Base-by-base conservation (phyloP, 1,140 invertebrate genomes). In the Potamilus streckersoni region DNA sequence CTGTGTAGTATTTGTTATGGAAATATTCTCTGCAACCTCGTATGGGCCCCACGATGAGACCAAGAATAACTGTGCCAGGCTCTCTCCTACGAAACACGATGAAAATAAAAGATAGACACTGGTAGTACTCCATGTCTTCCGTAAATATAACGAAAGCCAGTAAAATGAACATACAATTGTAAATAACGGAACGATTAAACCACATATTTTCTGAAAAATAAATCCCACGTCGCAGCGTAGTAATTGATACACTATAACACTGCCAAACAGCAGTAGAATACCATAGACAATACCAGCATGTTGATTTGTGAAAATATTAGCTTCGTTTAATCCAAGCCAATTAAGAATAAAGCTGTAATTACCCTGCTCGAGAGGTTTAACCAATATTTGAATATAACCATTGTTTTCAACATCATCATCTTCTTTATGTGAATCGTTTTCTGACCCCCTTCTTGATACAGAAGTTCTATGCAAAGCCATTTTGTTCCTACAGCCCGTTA, bases 41-140 rank as follows among this genome's bases (percentile, higher is more conserved):
- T 49, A 20, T 20, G 80, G 57, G 55, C 74, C 78, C 19, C 63
- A 62, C 82, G 83, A 82, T 62, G 76, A 74, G 31, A 79, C 76
- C 60, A 84, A 71, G 60, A 83, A 76, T 20, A 84, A 76, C 79
- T 89, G 87, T 38, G 84, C 86, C 23, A 89, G 69, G 23, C 83
- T 84, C 76, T 90, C 89, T 63, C 88, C 89, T 11, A 85, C 76
- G 70, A 87, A 86, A 80, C 89, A 89, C 13, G 88, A 87, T 65
- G 83, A 86, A 74, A 90, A 89, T 15, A 90, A 78, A 38, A 90
- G 76, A 82, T 89, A 90, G 23, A 90, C 84, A 82, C 89, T 89
- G 5, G 87, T 90, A 61, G 81, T 85, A 74, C 82, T 88, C 89
- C 89, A 90, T 13, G 85, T 84, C 73, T 85, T 85, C 31, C 89